Percentiles rank a stretch among this genome's conserved stretches.
Evolutionary conservation across 2,888 invertebrate genomes (phyloP).

Genomic region (Cyclophora punctaria): DNA sequence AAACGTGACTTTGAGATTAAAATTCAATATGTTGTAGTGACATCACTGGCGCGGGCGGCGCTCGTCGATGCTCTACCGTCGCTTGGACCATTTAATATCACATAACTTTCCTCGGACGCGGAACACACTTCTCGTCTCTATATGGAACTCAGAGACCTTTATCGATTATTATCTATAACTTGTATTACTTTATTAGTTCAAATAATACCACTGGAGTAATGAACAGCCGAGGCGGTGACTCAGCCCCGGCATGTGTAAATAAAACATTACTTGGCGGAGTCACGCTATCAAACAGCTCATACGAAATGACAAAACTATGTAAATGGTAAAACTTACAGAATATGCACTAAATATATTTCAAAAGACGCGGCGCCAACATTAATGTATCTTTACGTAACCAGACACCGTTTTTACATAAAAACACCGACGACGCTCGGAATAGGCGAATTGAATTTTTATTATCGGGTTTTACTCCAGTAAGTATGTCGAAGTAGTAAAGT

Average conservation of each 20-base stretch:
- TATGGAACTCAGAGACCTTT: slow-evolving; percentile 12
- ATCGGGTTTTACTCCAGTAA: slow-evolving; percentile 38
- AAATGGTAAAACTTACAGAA: slow-evolving; percentile 15
- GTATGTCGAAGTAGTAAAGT: slow-evolving; percentile 41
- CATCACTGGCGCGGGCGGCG: neutral
- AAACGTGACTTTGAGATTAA: slow-evolving; percentile 38
- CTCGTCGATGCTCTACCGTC: no score
- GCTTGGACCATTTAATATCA: neutral
- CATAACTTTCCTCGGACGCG: slow-evolving; percentile 16
- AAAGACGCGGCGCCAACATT: slow-evolving; percentile 39
- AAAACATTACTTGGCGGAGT: slow-evolving; percentile 7
- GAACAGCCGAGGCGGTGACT: slow-evolving; percentile 12
- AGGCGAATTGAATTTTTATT: slow-evolving; percentile 57
- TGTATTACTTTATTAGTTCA: slow-evolving; percentile 19
- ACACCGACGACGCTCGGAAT: slow-evolving; percentile 24
- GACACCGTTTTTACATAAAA: slow-evolving; percentile 40
- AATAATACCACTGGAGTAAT: slow-evolving; percentile 15
- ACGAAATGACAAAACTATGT: slow-evolving; percentile 19
- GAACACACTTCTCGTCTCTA: slow-evolving; percentile 9
- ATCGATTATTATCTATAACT: slow-evolving; percentile 15
- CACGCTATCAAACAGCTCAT: neutral
- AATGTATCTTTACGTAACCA: slow-evolving; percentile 34
- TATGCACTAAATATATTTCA: slow-evolving; percentile 33
- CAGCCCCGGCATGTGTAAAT: slow-evolving; percentile 4
- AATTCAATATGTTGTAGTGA: slow-evolving; percentile 20